These are phyloP conservation scores for Tangara arthus DNA, from an alignment of 2,797 vertebrate species.

Conservation along the genomic window DNA sequence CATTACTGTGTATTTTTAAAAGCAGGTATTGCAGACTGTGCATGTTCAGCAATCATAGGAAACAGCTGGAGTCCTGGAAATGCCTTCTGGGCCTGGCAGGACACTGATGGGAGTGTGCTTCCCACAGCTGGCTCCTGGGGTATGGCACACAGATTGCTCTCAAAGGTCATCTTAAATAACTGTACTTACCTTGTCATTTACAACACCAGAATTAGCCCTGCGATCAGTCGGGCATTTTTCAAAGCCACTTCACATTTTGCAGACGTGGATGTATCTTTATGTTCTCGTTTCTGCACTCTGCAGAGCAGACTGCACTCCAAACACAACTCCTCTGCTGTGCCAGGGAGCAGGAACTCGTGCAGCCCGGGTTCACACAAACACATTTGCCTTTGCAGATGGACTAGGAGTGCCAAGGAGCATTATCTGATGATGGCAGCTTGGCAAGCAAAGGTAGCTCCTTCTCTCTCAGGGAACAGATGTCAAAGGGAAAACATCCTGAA, in stretches of 20 bases:
- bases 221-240: background rate
- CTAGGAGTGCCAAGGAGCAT: background rate
- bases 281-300: background rate
- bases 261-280: background rate
- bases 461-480: background rate
- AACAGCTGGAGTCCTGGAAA: conserved; percentile 32
- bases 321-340: background rate
- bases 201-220: background rate
- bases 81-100: background rate
- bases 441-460: background rate
- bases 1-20: background rate
- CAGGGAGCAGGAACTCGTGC: background rate
- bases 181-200: background rate
- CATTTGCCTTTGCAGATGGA: background rate
- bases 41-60: background rate
- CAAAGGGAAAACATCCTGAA: background rate
- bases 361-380: background rate
- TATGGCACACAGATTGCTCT: background rate
- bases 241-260: background rate
- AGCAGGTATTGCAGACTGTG: background rate
- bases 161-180: conserved; percentile 27
- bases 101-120: background rate
- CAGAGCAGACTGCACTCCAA: background rate
- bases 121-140: background rate
- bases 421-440: background rate